These are phyloP conservation scores for Microtus oregoni DNA, from an alignment of 2,113 vertebrate species.

Conservation along the genomic window DNA sequence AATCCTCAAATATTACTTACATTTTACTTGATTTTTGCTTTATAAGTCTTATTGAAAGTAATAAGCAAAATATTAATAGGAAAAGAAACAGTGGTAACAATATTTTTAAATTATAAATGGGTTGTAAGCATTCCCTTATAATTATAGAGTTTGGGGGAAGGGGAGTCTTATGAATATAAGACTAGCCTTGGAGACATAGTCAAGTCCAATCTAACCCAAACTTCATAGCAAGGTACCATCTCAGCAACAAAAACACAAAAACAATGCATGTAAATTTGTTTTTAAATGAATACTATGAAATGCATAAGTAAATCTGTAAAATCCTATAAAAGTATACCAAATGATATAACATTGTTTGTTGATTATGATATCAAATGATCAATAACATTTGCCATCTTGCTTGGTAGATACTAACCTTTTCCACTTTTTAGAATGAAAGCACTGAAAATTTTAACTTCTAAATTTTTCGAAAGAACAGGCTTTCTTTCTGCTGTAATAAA, in stretches of 20 bases:
- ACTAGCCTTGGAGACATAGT: not conserved
- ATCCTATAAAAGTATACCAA: not conserved
- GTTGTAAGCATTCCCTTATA: too few relatives aligned
- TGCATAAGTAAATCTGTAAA: not conserved
- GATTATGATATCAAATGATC: not conserved
- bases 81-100: not conserved
- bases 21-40: not conserved
- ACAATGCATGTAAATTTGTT: not conserved
- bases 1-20: not conserved
- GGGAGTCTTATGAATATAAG: not conserved
- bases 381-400: not conserved
- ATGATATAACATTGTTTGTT: not conserved
- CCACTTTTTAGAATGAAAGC: not conserved
- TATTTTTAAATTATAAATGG: not conserved
- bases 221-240: not conserved
- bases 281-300: not conserved
- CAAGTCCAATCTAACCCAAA: not conserved
- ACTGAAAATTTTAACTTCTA: not conserved
- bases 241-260: not conserved
- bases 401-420: not conserved
- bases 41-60: not conserved
- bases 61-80: conserved; percentile 34
- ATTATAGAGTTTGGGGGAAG: not conserved
- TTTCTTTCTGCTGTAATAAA: not conserved
- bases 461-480: not conserved